A percentile compares a stretch with the other conserved stretches of the same genome.
phyloP scores from a whole-genome alignment of 1,140 invertebrate genomes.

The Cydia splendana region DNA sequence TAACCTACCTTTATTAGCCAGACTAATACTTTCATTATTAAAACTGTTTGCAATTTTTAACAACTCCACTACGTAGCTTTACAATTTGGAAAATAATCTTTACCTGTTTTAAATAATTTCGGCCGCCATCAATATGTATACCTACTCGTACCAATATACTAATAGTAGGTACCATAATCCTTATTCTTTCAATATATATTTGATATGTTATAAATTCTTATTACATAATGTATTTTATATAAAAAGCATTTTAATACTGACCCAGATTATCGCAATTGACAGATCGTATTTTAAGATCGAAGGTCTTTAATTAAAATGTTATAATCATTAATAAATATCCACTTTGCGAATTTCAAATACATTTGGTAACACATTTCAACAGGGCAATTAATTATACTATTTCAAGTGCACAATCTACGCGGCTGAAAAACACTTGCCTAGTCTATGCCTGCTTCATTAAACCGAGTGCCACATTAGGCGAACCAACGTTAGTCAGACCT shows the following conservation, averaged over 20 bases:
- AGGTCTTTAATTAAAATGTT: not conserved
- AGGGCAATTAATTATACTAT: conserved; percentile 6
- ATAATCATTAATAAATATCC: not conserved
- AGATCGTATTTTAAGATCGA: not conserved
- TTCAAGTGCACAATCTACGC: not conserved
- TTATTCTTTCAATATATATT: too few species aligned
- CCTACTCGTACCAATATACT: too few species aligned
- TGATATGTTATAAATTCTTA: too few species aligned
- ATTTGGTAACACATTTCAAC: not conserved
- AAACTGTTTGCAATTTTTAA: too few species aligned
- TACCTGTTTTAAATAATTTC: too few species aligned
- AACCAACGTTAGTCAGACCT: not conserved
- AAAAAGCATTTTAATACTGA: not conserved
- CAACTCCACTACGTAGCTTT: too few species aligned
- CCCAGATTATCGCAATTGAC: not conserved
- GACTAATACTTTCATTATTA: too few species aligned
- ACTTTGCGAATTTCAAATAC: not conserved
- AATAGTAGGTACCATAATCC: too few species aligned
- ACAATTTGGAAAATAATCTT: too few species aligned
- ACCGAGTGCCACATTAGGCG: not conserved
- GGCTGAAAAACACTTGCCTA: not conserved
- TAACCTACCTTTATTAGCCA: too few species aligned
- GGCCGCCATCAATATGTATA: too few species aligned
- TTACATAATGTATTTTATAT: too few species aligned
- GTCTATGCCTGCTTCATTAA: not conserved